Base-by-base conservation (phyloP, 2,113 vertebrate species). In the Desmodus rotundus region DNA sequence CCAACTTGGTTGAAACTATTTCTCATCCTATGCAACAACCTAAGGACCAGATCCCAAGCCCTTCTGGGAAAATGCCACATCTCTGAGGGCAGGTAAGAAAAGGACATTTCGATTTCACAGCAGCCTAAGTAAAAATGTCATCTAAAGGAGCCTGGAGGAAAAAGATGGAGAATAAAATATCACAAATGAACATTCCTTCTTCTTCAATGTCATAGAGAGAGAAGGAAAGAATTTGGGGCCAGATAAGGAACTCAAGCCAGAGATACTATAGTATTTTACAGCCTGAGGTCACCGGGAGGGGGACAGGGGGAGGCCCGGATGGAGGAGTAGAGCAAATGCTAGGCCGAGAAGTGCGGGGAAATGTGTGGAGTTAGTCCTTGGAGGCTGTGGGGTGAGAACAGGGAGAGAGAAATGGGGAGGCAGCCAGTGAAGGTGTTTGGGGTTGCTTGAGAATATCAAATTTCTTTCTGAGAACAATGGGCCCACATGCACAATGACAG, bases 221-320 rank as follows among this genome's bases (percentile, higher is more conserved):
- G 76, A 96, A 95, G 80, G 94, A 96, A 98, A 94, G 96, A 97
- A 97, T 97, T 85, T 77, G 36, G 76, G 80, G 97, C 93, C 95
- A 97, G 97, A 97, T 97, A 97, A 97, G 84, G 31, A 95, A 67
- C 33, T 83, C 76, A 73, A 81, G 89, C 76, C 90, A 94, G 96
- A 96, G 96, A 96, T 94, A 97, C 63, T 94, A 33, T 5, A 97
- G 93, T 90, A 89, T 93, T 96, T 97, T 96, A 97, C 73, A 96
- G 93, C 81, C 84, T 95, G 90, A 78, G 97, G 96, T 96, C 93
- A 96, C 63, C 56, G 80, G 84, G 85, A 95, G 91, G 50, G 58
- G 73, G 87, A 19, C 38, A 50, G 9, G 24, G n/a, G 93, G 87
- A 96, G 89, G 95, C 50, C 58, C 82, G 63, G 56, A 52, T n/a